Base-by-base conservation (phyloP, 2,797 vertebrate genomes). In the Gila robusta region DNA sequence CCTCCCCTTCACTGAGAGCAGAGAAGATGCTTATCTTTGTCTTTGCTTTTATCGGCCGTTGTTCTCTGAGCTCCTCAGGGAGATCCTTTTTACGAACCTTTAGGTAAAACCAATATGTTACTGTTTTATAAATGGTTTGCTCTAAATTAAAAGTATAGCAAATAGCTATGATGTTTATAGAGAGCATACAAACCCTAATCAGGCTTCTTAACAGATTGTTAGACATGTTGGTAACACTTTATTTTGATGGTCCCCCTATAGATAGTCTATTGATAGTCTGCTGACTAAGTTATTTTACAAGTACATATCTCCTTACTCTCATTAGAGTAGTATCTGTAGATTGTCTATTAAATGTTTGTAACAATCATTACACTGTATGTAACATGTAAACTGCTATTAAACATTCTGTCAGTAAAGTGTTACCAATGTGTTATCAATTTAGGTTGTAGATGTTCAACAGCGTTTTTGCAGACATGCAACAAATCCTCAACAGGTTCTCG, bases 1-100 rank as follows among this genome's bases (percentile, higher is more conserved):
- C 66, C 66, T 69, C 17, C 66, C 66, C 66, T 69, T 69, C 66
- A 69, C 66, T 21, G 66, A 69, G 66, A 28, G 32, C 66, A 37
- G 66, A 69, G 66, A 69, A 69, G 2, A 41, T 71, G 19, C 37
- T 41, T 6, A 41, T 41, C 12, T 41, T 71, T 39, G 69, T 41
- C 69, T 71, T 71, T 3, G 69, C 37, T 41, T 21, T 21, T 10
- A 10, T 41, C 2, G 41, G 10, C 0, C 10, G 2, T 11, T 44
- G 41, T 44, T 44, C 41, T 44, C 41, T 3, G 3, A 44, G 3
- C 10, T 44, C 10, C 41, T 3, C 41, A 44, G 2, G 41, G 41
- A 11, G 41, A 11, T 44, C 41, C 41, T 11, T 9, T 41, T 41
- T 3, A 41, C 9, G 0, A 41, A 41, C 9, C 9, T 41, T 41